Evolutionary conservation across 2,888 invertebrate species (phyloP).

Genomic region (Cryptocephalus primarius): DNA sequence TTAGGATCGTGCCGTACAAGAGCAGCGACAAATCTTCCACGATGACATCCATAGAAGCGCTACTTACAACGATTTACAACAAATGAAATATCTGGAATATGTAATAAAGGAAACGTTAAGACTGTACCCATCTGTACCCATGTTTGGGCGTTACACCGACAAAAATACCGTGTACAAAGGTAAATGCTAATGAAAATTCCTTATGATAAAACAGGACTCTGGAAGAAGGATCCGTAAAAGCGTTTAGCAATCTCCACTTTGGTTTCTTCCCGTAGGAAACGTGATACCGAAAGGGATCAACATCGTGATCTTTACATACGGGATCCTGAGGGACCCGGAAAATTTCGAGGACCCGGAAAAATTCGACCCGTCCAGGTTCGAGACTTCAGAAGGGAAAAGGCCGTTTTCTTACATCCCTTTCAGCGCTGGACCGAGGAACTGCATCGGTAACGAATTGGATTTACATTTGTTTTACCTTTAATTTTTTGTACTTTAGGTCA

Average conservation of each 20-base stretch:
- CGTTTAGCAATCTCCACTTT: too few relatives aligned
- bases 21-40: neutral
- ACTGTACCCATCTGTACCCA: slow-evolving; percentile 26
- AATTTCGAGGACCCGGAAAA: slow-evolving; percentile 13
- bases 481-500: slow-evolving; percentile 27
- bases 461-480: neutral
- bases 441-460: slow-evolving; percentile 11
- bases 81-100: slow-evolving; percentile 28
- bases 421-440: slow-evolving; percentile 17
- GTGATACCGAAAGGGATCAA: slow-evolving; percentile 31
- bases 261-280: slow-evolving; percentile 6
- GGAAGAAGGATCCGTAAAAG: neutral
- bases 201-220: neutral
- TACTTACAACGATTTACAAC: slow-evolving; percentile 22
- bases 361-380: slow-evolving; percentile 13
- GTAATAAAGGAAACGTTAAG: slow-evolving; percentile 28
- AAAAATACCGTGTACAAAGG: slow-evolving; percentile 16
- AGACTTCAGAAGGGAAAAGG: slow-evolving; percentile 7
- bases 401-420: slow-evolving; percentile 14
- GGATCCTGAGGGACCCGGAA: slow-evolving; percentile 10
- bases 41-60: slow-evolving; percentile 1
- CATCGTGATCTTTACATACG: slow-evolving; percentile 24
- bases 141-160: slow-evolving; percentile 16
- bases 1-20: neutral
- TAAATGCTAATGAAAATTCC: neutral